Evolutionary conservation across 2,113 vertebrate species (phyloP), one percentile per base, ranked within the genome.

Genomic region (Sus scrofa): DNA sequence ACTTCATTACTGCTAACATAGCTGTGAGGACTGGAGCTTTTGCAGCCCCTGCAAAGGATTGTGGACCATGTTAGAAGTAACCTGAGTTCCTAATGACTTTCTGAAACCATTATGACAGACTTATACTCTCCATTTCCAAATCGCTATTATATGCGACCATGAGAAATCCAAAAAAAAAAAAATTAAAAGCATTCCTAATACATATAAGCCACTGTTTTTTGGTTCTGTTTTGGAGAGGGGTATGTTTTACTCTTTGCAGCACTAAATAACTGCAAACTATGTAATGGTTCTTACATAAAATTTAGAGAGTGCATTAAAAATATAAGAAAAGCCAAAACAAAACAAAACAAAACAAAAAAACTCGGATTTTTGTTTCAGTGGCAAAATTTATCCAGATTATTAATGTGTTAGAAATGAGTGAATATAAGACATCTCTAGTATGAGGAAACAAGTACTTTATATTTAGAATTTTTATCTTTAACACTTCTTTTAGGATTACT

Each of bases 351-450:
- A 63, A 56, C 6, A 3, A 63, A 56, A 6, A 3, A 50, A 5
- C 70, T 82, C 56, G 52, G 44, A 34, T 62, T 92, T 15, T 73
- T 77, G 27, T 24, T 68, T 86, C 81, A 54, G 50, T 32, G 20
- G 8, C 27, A 88, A 88, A 84, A 39, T 63, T 78, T 78, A 92
- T 50, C n/a, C 22, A 77, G 71, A 65, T 84, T 73, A 94, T 92
- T 2, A 91, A 16, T 44, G 30, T 26, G 13, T 24, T 88, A 44
- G 16, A 68, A 78, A 84, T 32, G 82, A 84, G 54, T 68, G 20
- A 70, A 84, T 34, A 16, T 94, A 77, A 91, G 87, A n/a, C n/a
- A 63, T 74, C 20, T 26, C 15, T 77, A 88, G 4, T 24, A 65
- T 50, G 50, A 87, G 34, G 32, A 65, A 92, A 87, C 70, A 37